A percentile compares a stretch with the other conserved stretches of the same genome.
Conservation (phyloP, 2,888 invertebrate species). For the Hypolimnas misippus region DNA sequence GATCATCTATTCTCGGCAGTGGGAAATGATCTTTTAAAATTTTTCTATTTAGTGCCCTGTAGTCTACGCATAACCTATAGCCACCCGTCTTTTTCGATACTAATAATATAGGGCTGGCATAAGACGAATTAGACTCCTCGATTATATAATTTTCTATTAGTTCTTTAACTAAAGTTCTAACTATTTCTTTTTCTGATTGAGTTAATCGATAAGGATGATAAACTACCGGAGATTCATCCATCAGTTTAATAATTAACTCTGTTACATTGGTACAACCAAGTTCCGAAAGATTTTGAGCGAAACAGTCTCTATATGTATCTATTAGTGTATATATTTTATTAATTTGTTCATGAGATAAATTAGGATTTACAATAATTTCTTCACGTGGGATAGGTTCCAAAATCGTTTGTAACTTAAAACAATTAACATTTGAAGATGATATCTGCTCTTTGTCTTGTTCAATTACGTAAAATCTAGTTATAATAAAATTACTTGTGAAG, state of each 20-base stretch:
- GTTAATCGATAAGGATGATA: constrained; percentile 4
- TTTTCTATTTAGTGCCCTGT: constrained; percentile 10
- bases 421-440: not conserved
- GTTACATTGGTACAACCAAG: not conserved
- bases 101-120: constrained; percentile 10
- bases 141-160: not conserved
- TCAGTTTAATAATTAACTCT: constrained; percentile 2
- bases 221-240: not conserved
- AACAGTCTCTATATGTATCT: not conserved
- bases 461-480: not conserved
- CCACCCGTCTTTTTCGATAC: constrained; percentile 4
- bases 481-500: not conserved
- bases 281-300: not conserved
- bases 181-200: not conserved
- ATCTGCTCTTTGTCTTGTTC: not conserved
- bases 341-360: not conserved
- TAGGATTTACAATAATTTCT: not conserved
- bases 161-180: not conserved
- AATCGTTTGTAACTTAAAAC: not conserved
- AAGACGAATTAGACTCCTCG: not conserved
- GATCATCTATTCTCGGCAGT: constrained; percentile 1
- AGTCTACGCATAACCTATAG: constrained; percentile 5
- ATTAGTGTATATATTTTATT: not conserved
- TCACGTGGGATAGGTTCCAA: not conserved
- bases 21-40: constrained; percentile 7